Percentiles rank a stretch among this genome's conserved stretches.
phyloP scores from a whole-genome alignment of 2,113 vertebrate genomes.

The Pterocles burchelli region DNA sequence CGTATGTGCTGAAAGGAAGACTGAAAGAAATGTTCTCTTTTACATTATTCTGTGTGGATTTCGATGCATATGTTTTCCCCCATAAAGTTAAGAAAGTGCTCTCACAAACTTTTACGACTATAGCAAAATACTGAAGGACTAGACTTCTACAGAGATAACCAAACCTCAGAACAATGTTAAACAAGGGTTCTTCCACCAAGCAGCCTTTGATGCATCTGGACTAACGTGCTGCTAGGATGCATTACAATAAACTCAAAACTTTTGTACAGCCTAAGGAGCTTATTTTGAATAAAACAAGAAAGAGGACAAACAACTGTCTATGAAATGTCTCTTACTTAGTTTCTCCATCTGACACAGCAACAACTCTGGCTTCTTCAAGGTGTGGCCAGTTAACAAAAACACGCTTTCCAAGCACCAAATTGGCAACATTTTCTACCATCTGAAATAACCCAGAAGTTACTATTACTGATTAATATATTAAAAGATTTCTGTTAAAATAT shows the following conservation, averaged over 20 bases:
- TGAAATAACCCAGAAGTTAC: slow-evolving; percentile 52
- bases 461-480: background rate
- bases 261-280: background rate
- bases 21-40: background rate
- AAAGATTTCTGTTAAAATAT: background rate
- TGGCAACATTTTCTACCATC: slow-evolving; percentile 84
- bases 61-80: background rate
- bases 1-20: background rate
- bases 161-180: background rate
- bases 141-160: background rate
- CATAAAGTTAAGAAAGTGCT: background rate
- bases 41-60: background rate
- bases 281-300: background rate
- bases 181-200: background rate
- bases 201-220: background rate
- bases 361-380: slow-evolving; percentile 93
- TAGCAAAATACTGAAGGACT: background rate
- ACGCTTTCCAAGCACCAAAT: slow-evolving; percentile 81
- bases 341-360: slow-evolving; percentile 93
- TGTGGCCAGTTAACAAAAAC: slow-evolving; percentile 98
- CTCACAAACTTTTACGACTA: background rate
- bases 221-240: background rate
- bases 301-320: background rate
- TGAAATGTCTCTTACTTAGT: slow-evolving; percentile 83
- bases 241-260: background rate